Evolutionary conservation across 2,888 invertebrate genomes (phyloP).

Genomic region (Alloplasta piceator): DNA sequence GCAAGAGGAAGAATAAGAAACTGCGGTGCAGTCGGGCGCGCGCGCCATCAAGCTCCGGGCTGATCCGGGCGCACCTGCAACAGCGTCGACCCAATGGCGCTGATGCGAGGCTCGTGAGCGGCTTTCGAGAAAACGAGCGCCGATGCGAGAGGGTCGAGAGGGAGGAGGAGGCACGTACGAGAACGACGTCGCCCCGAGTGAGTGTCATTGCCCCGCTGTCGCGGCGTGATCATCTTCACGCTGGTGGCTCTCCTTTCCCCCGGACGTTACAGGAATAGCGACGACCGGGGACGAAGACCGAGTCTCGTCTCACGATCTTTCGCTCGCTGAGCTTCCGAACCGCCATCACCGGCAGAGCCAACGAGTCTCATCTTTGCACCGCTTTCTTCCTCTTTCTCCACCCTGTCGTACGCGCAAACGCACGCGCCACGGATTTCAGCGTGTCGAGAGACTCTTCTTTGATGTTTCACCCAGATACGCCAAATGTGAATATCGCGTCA

Average conservation of each 20-base stretch:
- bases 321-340: conserved; percentile 16
- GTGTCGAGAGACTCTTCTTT: too few relatives aligned
- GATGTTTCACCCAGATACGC: too few relatives aligned
- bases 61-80: conserved; percentile 61
- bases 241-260: conserved; percentile 36
- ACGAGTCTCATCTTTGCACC: conserved; percentile 39
- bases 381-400: not conserved
- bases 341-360: conserved; percentile 24
- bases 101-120: conserved; percentile 8
- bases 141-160: not conserved
- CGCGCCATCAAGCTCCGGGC: conserved; percentile 54
- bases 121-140: conserved; percentile 39
- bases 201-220: conserved; percentile 75
- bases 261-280: conserved; percentile 77
- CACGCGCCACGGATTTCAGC: not conserved
- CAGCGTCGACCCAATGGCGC: conserved; percentile 10
- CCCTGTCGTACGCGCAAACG: not conserved
- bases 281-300: conserved; percentile 29
- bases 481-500: too few relatives aligned
- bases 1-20: conserved; percentile 40
- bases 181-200: conserved; percentile 60
- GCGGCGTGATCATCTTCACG: conserved; percentile 60
- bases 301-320: conserved; percentile 44
- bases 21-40: conserved; percentile 39
- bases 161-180: conserved; percentile 3